These are phyloP conservation scores for Euura saliciscinereae DNA, from an alignment of 1,140 invertebrate species.

Conservation along the genomic window DNA sequence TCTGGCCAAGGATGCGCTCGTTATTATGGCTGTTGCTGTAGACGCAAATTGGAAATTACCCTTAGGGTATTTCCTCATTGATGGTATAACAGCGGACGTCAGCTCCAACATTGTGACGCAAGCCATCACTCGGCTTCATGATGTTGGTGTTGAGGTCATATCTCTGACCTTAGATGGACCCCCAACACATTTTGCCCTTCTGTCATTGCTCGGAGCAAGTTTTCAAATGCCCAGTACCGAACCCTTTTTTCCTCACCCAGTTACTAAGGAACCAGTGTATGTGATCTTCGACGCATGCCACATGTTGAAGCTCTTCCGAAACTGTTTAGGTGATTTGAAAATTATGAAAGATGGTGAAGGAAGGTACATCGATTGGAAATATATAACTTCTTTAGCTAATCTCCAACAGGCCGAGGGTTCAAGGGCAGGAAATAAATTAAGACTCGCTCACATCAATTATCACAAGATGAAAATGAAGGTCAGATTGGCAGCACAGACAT, in stretches of 20 bases:
- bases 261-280: slow-evolving; percentile 14
- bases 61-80: not conserved
- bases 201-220: slow-evolving; percentile 31
- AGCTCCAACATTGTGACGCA: not conserved
- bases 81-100: not conserved
- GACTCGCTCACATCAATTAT: slow-evolving; percentile 14
- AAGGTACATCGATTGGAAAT: slow-evolving; percentile 28
- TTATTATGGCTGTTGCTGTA: not conserved
- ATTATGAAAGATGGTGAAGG: slow-evolving; percentile 22
- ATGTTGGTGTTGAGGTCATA: not conserved
- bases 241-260: slow-evolving; percentile 24
- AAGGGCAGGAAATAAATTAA: too few species aligned
- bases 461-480: slow-evolving; percentile 23
- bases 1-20: too few species aligned
- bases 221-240: slow-evolving; percentile 17
- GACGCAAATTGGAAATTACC: not conserved
- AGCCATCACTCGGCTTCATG: not conserved
- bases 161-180: not conserved
- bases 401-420: slow-evolving; percentile 35
- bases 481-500: slow-evolving; percentile 28
- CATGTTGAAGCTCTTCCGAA: slow-evolving; percentile 32
- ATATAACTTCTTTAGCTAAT: slow-evolving; percentile 29
- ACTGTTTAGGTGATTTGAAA: slow-evolving; percentile 22
- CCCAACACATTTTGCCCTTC: slow-evolving; percentile 16
- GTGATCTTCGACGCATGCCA: slow-evolving; percentile 31